phyloP scores from a whole-genome alignment of 2,888 invertebrate species.

The Drosophila merina region DNA sequence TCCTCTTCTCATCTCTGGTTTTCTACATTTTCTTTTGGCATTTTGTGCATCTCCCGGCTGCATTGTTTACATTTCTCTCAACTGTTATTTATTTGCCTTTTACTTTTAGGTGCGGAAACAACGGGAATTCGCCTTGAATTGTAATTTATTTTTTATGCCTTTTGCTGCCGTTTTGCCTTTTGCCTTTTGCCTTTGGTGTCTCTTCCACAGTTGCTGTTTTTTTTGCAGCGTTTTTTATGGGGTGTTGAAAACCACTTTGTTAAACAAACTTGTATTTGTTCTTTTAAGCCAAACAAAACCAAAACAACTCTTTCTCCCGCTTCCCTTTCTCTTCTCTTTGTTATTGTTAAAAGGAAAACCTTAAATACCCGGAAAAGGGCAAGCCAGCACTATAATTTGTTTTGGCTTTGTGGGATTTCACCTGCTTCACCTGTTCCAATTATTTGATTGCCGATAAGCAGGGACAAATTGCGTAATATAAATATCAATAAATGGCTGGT shows the following conservation, averaged over 20 bases:
- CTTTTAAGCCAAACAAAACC: neutral
- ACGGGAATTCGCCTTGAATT: conserved; percentile 38
- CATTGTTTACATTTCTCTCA: conserved; percentile 50
- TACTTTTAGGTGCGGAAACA: conserved; percentile 42
- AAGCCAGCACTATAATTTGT: conserved; percentile 37
- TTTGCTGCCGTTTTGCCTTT: conserved; percentile 4
- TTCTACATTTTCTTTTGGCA: conserved; percentile 17
- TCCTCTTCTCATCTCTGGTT: conserved; percentile 25
- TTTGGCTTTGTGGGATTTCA: conserved; percentile 29
- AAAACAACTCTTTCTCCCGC: conserved; percentile 2
- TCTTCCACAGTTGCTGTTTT: conserved; percentile 12
- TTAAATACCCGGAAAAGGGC: conserved; percentile 18
- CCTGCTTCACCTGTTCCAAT: conserved; percentile 50
- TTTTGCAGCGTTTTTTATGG: conserved; percentile 61
- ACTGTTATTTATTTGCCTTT: conserved; percentile 50
- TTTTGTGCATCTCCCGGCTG: conserved; percentile 30
- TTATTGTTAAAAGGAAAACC: conserved; percentile 14
- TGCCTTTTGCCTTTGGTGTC: conserved; percentile 9
- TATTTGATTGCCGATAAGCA: conserved; percentile 70
- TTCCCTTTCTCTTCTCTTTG: neutral
- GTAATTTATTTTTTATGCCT: conserved; percentile 4
- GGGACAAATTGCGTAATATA: conserved; percentile 48
- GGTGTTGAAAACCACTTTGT: conserved; percentile 66
- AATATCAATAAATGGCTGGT: conserved; percentile 45
- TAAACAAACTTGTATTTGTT: conserved; percentile 64